Evolutionary conservation across 2,797 vertebrate genomes (phyloP).

Genomic region (Emys orbicularis): DNA sequence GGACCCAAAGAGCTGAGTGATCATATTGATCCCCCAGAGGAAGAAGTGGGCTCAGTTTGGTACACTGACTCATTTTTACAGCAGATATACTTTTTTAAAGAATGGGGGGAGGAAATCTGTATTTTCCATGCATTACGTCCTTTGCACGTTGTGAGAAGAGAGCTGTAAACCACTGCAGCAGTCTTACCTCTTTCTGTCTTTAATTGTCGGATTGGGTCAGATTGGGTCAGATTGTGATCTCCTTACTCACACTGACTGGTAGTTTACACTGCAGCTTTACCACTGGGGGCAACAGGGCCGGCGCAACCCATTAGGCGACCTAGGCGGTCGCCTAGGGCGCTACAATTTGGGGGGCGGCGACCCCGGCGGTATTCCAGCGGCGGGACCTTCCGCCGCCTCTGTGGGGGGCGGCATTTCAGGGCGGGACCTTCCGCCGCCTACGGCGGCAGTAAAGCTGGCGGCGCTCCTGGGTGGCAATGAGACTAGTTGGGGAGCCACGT

Average conservation of each 20-base stretch:
- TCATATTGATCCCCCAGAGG: background rate
- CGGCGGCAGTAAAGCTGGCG: too few species aligned
- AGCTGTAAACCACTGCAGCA: background rate
- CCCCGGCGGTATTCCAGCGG: too few species aligned
- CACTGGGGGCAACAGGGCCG: background rate
- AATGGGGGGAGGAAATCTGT: background rate
- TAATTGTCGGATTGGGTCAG: background rate
- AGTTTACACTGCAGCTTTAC: background rate
- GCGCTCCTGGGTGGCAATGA: background rate
- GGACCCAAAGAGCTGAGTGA: background rate
- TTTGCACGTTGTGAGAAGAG: background rate
- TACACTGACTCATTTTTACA: background rate
- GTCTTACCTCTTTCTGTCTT: background rate
- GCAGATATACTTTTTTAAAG: background rate
- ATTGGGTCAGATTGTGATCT: background rate
- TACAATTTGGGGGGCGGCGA: too few species aligned
- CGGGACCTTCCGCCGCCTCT: too few species aligned
- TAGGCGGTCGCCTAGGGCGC: too few species aligned
- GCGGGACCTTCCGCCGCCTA: too few species aligned
- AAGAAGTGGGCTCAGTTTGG: background rate
- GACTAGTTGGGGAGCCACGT: background rate
- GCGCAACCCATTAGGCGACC: too few species aligned
- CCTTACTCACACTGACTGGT: background rate
- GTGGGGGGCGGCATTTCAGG: too few species aligned
- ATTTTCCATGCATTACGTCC: background rate